Base-by-base conservation (phyloP, 2,113 vertebrate genomes). In the Natator depressus region DNA sequence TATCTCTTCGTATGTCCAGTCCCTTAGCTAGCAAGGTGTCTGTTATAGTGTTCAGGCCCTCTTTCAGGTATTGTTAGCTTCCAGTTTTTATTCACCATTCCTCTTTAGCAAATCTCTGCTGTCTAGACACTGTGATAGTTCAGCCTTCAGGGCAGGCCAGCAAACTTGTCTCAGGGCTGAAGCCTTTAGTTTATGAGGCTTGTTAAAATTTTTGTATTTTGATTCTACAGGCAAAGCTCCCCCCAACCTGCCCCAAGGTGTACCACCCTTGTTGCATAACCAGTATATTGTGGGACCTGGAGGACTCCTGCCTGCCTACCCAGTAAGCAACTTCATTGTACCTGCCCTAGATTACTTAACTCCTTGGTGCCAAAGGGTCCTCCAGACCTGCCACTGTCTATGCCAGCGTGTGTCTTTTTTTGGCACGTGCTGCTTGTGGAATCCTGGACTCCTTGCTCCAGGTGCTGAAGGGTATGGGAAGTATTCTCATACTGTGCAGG, bases 201-300 rank as follows among this genome's bases (percentile, higher is more conserved):
- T 86, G 38, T 88, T 97, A 87, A 93, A 94, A 81, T 91, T 8
- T 93, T 80, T 95, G 38, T 97, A 90, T 97, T 97, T 97, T 97
- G 35, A 82, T 94, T 97, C 89, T 97, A 10, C 97, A 99, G 99
- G 99, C 98, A 99, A 99, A 98, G 99, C 99, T 81, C 99, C 99
- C 88, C 99, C 99, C 89, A 99, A 99, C 95, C 95, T 99, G 95
- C 99, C 99, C 82, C 99, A 99, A 96, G 99, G 99, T 92, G 99
- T 99, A 69, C 99, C 99, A 6, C 99, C 99, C 78, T 98, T 99
- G 94, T 98, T 99, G 96, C 99, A 99, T 97, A 99, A 99, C 98
- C 99, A 99, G 98, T 99, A 99, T 98, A 99, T 99, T 97, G 98
- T 99, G 98, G 99, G 99, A 96, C 99, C 99, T 17, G 99, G 99